Evolutionary conservation across 2,113 vertebrate species (phyloP).

Genomic region (Grus americana): DNA sequence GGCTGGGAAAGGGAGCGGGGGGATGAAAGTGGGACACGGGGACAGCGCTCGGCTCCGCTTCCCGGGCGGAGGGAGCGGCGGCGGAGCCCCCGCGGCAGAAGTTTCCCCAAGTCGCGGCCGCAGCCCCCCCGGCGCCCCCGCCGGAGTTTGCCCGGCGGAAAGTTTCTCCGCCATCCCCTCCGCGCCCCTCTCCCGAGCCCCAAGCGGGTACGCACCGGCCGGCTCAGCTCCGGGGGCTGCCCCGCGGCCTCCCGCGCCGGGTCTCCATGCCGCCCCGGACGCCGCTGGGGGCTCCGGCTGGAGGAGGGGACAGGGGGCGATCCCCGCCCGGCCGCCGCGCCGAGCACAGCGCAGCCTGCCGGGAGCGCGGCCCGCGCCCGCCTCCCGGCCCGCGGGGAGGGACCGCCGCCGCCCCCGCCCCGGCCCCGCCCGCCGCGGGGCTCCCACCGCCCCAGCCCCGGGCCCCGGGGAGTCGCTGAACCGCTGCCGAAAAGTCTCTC

Average conservation of each 20-base stretch:
- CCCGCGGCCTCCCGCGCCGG: background rate
- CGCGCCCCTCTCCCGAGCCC: background rate
- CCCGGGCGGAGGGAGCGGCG: background rate
- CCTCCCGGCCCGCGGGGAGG: background rate
- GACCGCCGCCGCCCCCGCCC: background rate
- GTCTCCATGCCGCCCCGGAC: background rate
- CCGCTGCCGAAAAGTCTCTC: background rate
- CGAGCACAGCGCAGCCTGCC: constrained; percentile 27
- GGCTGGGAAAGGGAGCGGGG: background rate
- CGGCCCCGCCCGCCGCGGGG: background rate
- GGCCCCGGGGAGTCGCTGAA: fast-evolving
- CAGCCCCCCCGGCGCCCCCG: background rate
- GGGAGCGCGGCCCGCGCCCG: background rate
- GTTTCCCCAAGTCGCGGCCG: too few species aligned
- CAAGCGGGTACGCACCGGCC: constrained; percentile 1
- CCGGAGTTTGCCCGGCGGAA: constrained; percentile 5
- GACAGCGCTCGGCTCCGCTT: background rate
- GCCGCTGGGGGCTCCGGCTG: background rate
- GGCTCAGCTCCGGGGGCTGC: constrained; percentile 6
- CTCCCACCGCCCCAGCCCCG: background rate
- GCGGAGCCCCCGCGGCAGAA: background rate
- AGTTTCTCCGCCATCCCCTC: constrained; percentile 57
- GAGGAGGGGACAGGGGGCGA: background rate
- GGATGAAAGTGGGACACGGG: background rate
- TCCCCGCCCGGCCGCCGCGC: background rate